phyloP scores from a whole-genome alignment of 2,113 vertebrate species.

The Emydura subglobosa region DNA sequence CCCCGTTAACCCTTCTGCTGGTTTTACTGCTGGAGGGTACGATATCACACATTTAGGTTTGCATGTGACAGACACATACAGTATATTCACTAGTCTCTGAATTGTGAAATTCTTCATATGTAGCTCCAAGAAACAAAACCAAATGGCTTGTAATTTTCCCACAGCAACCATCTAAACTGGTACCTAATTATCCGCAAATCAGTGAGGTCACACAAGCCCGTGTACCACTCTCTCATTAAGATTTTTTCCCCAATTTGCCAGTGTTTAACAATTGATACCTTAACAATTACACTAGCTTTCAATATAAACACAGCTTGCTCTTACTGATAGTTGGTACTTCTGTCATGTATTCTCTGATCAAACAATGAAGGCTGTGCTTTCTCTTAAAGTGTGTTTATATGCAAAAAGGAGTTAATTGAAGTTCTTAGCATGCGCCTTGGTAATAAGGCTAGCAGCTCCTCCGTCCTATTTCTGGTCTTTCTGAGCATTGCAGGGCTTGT shows the following conservation, averaged over 20 bases:
- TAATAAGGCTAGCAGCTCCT: not conserved
- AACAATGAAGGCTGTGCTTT: not conserved
- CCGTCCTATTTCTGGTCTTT: not conserved
- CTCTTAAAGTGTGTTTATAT: not conserved
- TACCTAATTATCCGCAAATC: constrained; percentile 48
- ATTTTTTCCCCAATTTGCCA: constrained; percentile 35
- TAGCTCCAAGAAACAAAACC: not conserved
- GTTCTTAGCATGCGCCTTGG: not conserved
- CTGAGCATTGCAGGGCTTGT: not conserved
- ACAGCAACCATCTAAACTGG: not conserved
- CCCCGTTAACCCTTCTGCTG: not conserved
- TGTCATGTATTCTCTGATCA: not conserved
- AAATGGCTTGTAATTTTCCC: constrained; percentile 34
- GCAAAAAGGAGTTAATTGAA: not conserved
- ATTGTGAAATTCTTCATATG: not conserved
- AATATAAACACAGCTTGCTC: constrained; percentile 48
- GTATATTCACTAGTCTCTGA: not conserved
- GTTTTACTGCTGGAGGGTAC: not conserved
- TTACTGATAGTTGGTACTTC: constrained; percentile 33
- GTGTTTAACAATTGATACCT: constrained; percentile 63
- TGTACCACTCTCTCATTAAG: constrained; percentile 38
- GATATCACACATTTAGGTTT: not conserved
- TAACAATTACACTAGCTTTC: constrained; percentile 61
- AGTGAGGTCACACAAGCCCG: constrained; percentile 23
- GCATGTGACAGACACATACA: not conserved